Evolutionary conservation across 2,888 invertebrate species (phyloP), one percentile per base, ranked within the genome.

Genomic region (Folsomia manolachei): DNA sequence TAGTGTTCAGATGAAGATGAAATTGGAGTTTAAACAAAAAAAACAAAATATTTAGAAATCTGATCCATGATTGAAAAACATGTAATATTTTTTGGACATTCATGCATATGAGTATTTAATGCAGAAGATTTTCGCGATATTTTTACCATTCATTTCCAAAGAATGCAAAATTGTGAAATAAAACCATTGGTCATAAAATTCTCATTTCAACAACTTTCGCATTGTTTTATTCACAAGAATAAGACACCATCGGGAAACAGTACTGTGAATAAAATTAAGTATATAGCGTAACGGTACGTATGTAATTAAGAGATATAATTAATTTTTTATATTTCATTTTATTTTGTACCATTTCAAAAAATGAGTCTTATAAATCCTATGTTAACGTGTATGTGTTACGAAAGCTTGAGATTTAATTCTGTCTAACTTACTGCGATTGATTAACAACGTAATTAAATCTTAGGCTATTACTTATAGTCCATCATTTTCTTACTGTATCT

Each of bases 191-290:
- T 56, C 56, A n/a, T 21, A 19, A 19, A 21, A 4, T 56, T 56
- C 7, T 62, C 24, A 23, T 56, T 24, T 67, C 25, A 67, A 19
- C 60, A 51, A 2, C 21, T 64, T 27, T 53, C 60, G 18, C 27
- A 67, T 67, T 56, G 67, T 67, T 67, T 64, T 67, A 67, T 67
- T 67, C 52, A 11, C 26, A 25, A 11, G 25, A 67, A 67, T 67
- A 67, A 67, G 67, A 67, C 65, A 67, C 67, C 53, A 60, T 21
- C 56, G 67, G n/a, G 65, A 60, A 56, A 56, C 56, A 56, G 56
- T 56, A 39, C 39, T 39, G 39, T 39, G 4, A n/a, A n/a, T n/a
- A n/a, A n/a, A n/a, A n/a, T n/a, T n/a, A n/a, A n/a, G n/a, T n/a
- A n/a, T n/a, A n/a, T n/a, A n/a, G n/a, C n/a, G n/a, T n/a, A n/a